Evolutionary conservation across 2,888 invertebrate genomes (phyloP).

Genomic region (Amphiduros pacificus): DNA sequence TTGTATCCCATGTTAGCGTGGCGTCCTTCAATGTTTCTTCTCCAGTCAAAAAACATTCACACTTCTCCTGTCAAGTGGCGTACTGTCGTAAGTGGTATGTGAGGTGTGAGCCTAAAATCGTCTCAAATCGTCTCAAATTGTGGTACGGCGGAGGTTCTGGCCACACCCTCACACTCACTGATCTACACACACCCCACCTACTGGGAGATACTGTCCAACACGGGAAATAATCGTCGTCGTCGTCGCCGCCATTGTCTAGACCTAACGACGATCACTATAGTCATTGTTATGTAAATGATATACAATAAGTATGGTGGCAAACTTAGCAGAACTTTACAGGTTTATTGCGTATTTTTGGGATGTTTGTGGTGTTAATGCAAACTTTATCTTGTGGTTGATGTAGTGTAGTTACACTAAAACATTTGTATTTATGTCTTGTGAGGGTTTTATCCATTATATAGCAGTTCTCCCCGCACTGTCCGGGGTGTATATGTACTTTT

Average conservation of each 20-base stretch:
- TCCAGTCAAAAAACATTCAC: neutral
- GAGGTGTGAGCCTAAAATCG: neutral
- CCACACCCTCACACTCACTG: neutral
- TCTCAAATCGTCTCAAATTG: neutral
- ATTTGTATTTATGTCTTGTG: constrained; percentile 10
- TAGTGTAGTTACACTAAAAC: neutral
- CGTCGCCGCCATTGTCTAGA: no score
- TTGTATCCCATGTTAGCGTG: constrained; percentile 18
- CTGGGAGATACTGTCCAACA: constrained; percentile 17
- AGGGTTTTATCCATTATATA: constrained; percentile 2
- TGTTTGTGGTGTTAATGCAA: constrained; percentile 7
- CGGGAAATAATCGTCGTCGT: no score
- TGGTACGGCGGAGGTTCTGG: neutral
- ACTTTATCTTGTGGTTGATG: neutral
- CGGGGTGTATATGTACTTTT: constrained; percentile 15
- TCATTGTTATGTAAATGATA: no score
- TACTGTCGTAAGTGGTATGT: neutral
- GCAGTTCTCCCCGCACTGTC: neutral
- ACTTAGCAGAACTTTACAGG: constrained; percentile 10
- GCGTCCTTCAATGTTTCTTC: constrained; percentile 14
- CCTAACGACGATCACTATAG: no score
- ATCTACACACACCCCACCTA: neutral
- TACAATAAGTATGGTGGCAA: neutral
- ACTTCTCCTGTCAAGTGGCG: neutral
- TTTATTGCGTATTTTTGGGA: constrained; percentile 17